Conservation (phyloP, 2,113 vertebrate species). For the Crocuta crocuta region DNA sequence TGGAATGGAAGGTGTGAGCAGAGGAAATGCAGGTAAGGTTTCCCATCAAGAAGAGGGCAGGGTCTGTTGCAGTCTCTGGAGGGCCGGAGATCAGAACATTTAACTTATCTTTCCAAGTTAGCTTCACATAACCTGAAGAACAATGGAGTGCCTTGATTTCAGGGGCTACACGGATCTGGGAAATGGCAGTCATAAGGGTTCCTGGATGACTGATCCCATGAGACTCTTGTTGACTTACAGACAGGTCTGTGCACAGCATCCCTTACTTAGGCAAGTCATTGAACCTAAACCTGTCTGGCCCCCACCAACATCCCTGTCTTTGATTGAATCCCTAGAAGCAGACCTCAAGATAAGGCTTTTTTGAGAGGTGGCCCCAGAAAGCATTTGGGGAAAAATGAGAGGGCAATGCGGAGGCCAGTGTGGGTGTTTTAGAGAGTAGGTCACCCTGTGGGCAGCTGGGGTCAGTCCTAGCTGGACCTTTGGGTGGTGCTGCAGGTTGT, state of each 20-base stretch:
- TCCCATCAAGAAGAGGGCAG: background rate
- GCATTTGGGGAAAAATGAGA: no score
- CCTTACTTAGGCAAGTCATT: background rate
- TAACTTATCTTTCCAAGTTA: background rate
- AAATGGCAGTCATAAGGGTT: background rate
- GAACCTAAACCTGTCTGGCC: rapidly evolving
- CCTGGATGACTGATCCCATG: background rate
- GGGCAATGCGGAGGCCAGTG: background rate
- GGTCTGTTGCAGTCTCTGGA: background rate
- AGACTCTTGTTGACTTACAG: background rate
- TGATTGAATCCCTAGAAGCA: background rate
- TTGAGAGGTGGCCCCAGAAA: background rate
- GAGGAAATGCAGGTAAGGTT: background rate
- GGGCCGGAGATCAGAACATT: background rate
- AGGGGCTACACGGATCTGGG: background rate
- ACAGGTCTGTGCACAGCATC: background rate
- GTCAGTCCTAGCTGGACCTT: background rate
- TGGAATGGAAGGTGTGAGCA: rapidly evolving
- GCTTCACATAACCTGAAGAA: background rate
- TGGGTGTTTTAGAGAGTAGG: background rate
- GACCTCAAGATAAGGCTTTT: background rate
- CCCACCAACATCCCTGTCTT: background rate
- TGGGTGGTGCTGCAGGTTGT: background rate
- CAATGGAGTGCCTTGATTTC: background rate
- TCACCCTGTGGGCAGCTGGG: rapidly evolving